Evolutionary conservation across 2,888 invertebrate genomes (phyloP), one percentile per base, ranked within the genome.

Genomic region (Calameuta idolon): DNA sequence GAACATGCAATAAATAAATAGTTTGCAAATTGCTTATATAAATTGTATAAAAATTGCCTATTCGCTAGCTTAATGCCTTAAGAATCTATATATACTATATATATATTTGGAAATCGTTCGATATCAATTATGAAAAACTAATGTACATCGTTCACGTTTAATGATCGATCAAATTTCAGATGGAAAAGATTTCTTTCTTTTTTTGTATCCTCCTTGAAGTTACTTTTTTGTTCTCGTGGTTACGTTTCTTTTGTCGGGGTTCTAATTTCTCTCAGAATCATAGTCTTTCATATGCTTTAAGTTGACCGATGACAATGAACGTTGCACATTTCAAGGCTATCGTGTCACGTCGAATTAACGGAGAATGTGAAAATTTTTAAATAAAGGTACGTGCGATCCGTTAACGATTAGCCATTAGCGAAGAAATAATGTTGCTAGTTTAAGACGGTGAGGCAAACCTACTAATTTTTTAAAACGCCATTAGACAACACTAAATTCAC

Each of bases 11-110:
- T 81, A 85, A 86, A 85, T 83, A 75, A 86, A 86, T 85, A 79
- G 82, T 80, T 80, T 80, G 82, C 84, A 79, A 84, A 83, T 85
- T 81, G 81, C 83, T 82, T 85, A 86, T 55, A 55, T 83, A 86
- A 87, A 87, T 87, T 82, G 87, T 87, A 87, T 87, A 85, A 87
- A 87, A 87, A 87, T 87, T 79, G 79, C 75, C 79, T 85, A 83
- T 75, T 37, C 80, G 81, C 76, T 85, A 85, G 81, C 84, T 82
- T 85, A 84, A 85, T 81, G 85, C 80, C 84, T 85, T 85, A 85
- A 81, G 75, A 82, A 71, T 84, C 23, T 30, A 74, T 37, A 30
- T 73, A 33, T 15, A 33, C 2, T n/a, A 23, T 30, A 71, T 30
- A 55, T 34, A 34, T 74, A 30, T 34, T 35, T 35, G 34, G 37